Evolutionary conservation across 2,113 vertebrate species (phyloP), one percentile per base, ranked within the genome.

Genomic region (Acrocephalus kingi): DNA sequence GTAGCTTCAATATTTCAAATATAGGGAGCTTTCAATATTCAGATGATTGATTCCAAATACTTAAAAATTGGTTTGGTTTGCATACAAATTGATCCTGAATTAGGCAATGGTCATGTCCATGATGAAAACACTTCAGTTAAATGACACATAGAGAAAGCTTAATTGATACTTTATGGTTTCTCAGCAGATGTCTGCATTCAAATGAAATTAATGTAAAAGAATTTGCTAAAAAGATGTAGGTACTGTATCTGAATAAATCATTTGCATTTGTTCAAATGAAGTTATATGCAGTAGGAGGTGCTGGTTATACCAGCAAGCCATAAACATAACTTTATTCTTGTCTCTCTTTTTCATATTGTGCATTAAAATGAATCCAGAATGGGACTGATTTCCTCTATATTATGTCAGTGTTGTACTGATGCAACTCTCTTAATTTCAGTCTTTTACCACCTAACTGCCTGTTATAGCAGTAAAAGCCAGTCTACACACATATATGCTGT

Each of bases 51-150:
- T 94, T 95, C 69, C 66, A 94, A 91, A 94, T 92, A 91, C 76
- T 89, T 96, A 94, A 82, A 94, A 92, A 72, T 91, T 72, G 61
- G 41, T 95, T 95, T 94, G 45, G 86, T 96, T 96, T 96, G 91
- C 91, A 89, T 97, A 93, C 94, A 94, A 82, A 96, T 94, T 87
- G 87, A 83, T 96, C 58, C 82, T 91, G 87, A 96, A 94, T 97
- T 87, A 94, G 66, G 78, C 92, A 93, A 73, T 93, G 90, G 96
- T 91, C 69, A 61, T 91, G 87, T 89, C 94, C 52, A 68, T 89
- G 66, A 84, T 94, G 84, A 92, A 94, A 95, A 95, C 94, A 95
- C 76, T 96, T 86, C 84, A 94, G 77, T 84, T 94, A 75, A 92
- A 95, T 95, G 89, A 89, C 91, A 95, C 39, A 91, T 31, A 94